A percentile compares a stretch with the other conserved stretches of the same genome.
These are phyloP conservation scores for Helicoverpa assulta DNA, from an alignment of 2,888 invertebrate genomes.

Conservation along the genomic window DNA sequence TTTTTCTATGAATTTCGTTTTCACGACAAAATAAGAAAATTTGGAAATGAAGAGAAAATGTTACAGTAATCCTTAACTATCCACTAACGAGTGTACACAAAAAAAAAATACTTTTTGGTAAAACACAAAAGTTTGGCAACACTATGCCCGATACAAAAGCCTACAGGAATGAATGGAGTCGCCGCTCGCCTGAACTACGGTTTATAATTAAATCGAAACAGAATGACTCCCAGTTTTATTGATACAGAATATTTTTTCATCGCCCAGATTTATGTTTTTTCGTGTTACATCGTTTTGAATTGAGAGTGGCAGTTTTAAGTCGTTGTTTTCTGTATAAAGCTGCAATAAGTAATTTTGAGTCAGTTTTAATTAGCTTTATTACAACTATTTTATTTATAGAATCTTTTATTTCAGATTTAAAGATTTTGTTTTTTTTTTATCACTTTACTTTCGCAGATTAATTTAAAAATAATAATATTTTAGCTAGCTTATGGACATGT, in stretches of 20 bases:
- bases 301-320: neutral
- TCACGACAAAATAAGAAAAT: no score
- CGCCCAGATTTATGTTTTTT: constrained; percentile 14
- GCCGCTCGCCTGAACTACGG: constrained; percentile 29
- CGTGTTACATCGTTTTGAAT: neutral
- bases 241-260: constrained; percentile 39
- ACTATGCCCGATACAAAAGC: constrained; percentile 34
- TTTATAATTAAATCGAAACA: constrained; percentile 62
- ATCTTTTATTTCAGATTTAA: no score
- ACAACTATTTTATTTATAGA: no score
- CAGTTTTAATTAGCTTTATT: no score
- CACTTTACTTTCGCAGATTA: no score
- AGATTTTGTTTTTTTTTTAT: no score
- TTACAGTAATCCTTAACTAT: neutral
- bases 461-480: no score
- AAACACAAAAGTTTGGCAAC: constrained; percentile 29
- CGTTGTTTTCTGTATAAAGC: neutral
- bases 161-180: constrained; percentile 49
- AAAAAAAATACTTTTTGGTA: constrained; percentile 1
- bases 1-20: no score
- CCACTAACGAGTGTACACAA: neutral
- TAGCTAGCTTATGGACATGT: no score
- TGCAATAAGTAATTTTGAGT: neutral
- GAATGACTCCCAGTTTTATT: constrained; percentile 38
- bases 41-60: neutral